phyloP scores from a whole-genome alignment of 1,140 invertebrate species.

The Halyomorpha halys region DNA sequence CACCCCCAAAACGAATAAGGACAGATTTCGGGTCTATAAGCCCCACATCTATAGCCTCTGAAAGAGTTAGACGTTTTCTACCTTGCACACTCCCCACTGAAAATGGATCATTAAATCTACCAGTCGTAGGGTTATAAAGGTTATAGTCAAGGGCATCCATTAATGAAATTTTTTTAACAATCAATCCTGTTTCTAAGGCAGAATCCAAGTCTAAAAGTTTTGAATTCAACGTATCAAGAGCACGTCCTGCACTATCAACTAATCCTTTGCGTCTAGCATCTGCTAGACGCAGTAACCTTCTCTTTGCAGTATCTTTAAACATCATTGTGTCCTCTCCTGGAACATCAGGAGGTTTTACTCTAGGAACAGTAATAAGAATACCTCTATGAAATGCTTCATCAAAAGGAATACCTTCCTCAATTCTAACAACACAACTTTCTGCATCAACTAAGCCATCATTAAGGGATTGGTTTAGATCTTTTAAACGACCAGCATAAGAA shows the following conservation, averaged over 20 bases:
- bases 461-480: conserved; percentile 52
- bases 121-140: conserved; percentile 68
- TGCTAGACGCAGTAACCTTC: conserved; percentile 67
- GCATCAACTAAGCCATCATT: conserved; percentile 70
- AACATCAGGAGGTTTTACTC: conserved; percentile 57
- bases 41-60: conserved; percentile 61
- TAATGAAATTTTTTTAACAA: conserved; percentile 66
- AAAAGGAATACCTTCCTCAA: conserved; percentile 55
- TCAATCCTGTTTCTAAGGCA: conserved; percentile 64
- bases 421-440: conserved; percentile 59
- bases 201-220: conserved; percentile 60
- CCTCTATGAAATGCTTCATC: conserved; percentile 42
- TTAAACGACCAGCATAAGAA: neutral
- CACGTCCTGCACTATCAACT: conserved; percentile 78
- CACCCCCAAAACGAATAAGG: conserved; percentile 69
- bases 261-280: conserved; percentile 77
- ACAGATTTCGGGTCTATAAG: conserved; percentile 75
- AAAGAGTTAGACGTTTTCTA: conserved; percentile 56
- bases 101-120: conserved; percentile 70
- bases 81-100: conserved; percentile 53
- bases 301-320: conserved; percentile 73
- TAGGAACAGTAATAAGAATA: conserved; percentile 42
- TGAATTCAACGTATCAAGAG: conserved; percentile 68
- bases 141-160: conserved; percentile 73
- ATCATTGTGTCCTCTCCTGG: conserved; percentile 50